phyloP scores from a whole-genome alignment of 2,888 invertebrate genomes.

The Cistogaster globosa region DNA sequence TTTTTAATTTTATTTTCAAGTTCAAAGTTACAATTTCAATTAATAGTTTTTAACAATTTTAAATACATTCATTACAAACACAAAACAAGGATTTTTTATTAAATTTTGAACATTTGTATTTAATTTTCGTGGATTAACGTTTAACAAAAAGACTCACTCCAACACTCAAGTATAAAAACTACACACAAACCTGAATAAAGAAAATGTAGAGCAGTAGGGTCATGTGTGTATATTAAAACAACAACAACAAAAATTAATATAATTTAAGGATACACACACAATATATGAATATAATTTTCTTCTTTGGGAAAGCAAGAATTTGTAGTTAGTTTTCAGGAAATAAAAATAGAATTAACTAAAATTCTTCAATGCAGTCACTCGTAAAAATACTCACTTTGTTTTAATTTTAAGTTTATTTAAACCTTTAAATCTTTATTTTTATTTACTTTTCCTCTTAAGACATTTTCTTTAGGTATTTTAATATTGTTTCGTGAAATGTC shows the following conservation, averaged over 20 bases:
- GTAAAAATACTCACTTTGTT: conserved; percentile 22
- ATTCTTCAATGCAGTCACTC: not conserved
- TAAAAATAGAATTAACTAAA: not conserved
- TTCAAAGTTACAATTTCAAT: conserved; percentile 59
- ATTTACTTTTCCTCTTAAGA: conserved; percentile 3
- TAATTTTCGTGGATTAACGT: not conserved
- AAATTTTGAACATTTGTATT: not conserved
- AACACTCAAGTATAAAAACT: not conserved
- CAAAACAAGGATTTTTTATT: not conserved
- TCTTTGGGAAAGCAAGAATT: not conserved
- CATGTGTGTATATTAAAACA: not conserved
- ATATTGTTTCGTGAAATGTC: conserved; percentile 12
- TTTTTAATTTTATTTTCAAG: conserved; percentile 51
- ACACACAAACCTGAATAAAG: conserved; percentile 29
- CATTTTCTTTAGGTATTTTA: conserved; percentile 6
- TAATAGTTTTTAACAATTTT: not conserved
- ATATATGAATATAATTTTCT: not conserved
- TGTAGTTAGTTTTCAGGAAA: not conserved
- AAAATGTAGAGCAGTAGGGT: conserved; percentile 58
- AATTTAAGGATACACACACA: conserved; percentile 69
- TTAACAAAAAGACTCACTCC: not conserved
- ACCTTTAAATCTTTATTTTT: not conserved
- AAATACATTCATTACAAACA: not conserved
- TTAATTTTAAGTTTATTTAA: conserved; percentile 2
- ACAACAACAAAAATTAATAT: not conserved